Evolutionary conservation across 2,797 vertebrate genomes (phyloP).

Genomic region (Erithacus rubecula): DNA sequence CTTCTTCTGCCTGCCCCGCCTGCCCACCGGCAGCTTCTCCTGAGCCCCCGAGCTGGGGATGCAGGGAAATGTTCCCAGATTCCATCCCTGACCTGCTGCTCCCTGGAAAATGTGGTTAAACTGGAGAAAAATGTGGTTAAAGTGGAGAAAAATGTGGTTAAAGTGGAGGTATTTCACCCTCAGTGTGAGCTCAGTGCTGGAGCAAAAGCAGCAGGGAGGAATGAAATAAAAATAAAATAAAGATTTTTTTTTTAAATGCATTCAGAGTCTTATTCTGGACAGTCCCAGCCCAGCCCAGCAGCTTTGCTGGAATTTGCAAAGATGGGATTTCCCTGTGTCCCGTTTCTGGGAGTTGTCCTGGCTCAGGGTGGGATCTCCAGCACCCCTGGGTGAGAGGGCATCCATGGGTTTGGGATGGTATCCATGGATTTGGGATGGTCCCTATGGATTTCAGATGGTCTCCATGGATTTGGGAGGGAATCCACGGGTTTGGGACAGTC

Average conservation of each 20-base stretch:
- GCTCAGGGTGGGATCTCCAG: background rate
- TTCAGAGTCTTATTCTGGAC: background rate
- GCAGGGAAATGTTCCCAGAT: rapidly evolving
- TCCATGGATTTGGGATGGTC: too few relatives aligned
- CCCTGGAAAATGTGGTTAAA: rapidly evolving
- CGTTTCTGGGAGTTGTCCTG: background rate
- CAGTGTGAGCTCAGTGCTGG: rapidly evolving
- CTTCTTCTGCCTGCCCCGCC: slow-evolving; percentile 82
- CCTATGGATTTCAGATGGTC: rapidly evolving
- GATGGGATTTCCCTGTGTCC: background rate
- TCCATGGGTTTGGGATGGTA: background rate
- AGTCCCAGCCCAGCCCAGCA: background rate
- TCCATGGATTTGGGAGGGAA: background rate
- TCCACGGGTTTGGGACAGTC: background rate
- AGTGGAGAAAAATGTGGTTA: too few relatives aligned
- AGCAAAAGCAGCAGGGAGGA: rapidly evolving
- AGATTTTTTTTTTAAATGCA: background rate
- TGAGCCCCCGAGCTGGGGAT: background rate
- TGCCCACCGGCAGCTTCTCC: slow-evolving; percentile 76
- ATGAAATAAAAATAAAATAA: background rate
- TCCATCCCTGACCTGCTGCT: background rate
- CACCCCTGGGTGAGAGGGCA: rapidly evolving
- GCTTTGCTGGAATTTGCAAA: background rate
- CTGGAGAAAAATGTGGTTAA: too few relatives aligned
- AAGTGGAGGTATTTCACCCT: background rate